Evolutionary conservation across 2,888 invertebrate species (phyloP).

Genomic region (Macrosiphum euphorbiae): DNA sequence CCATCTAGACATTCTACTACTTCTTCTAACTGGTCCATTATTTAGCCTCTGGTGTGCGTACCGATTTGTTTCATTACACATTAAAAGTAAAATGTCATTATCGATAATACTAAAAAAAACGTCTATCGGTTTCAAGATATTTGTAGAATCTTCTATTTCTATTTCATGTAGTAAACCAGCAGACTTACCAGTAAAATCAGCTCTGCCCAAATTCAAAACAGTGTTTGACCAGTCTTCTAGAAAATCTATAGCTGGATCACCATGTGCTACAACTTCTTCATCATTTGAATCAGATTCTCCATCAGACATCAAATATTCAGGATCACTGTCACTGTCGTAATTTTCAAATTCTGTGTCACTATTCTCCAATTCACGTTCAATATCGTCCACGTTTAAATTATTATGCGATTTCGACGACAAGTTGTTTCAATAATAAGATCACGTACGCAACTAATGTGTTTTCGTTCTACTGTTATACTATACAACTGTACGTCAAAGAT

Average conservation of each 20-base stretch:
- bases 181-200: constrained; percentile 3
- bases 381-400: no score
- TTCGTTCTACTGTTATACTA: no score
- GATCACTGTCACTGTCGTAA: not conserved
- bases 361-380: no score
- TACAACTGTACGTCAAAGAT: no score
- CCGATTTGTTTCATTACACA: constrained; percentile 31
- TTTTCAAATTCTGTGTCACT: no score
- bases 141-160: not conserved
- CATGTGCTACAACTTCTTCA: not conserved
- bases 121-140: not conserved
- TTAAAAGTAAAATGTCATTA: not conserved
- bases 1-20: constrained; percentile 22
- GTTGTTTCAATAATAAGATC: no score
- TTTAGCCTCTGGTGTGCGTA: not conserved
- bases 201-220: not conserved
- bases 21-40: constrained; percentile 19
- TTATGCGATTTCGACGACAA: no score
- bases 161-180: constrained; percentile 2
- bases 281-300: no score
- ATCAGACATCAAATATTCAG: no score
- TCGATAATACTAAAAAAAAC: not conserved
- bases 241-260: not conserved
- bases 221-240: not conserved
- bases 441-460: no score